Conservation (phyloP, 2,113 vertebrate species). For the Oncorhynchus masou region DNA sequence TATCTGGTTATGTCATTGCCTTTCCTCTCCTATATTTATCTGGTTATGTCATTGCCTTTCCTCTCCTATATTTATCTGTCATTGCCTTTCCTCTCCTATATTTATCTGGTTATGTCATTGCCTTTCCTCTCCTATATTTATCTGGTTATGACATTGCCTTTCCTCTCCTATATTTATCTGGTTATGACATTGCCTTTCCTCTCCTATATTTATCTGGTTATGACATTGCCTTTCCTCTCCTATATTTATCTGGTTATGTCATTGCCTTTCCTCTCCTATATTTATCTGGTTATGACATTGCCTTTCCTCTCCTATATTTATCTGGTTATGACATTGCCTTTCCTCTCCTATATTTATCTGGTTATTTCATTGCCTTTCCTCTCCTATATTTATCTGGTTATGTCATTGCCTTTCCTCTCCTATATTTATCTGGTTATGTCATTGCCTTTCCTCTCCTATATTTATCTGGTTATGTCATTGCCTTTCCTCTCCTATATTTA, state of each 20-base stretch:
- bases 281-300: conserved; percentile 5
- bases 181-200: conserved; percentile 6
- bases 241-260: conserved; percentile 37
- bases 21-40: conserved; percentile 55
- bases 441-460: conserved; percentile 62
- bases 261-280: conserved; percentile 52
- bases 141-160: too few relatives aligned
- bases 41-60: neutral
- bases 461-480: too few relatives aligned
- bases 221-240: conserved; percentile 31
- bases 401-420: conserved; percentile 57
- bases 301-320: conserved; percentile 55
- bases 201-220: conserved; percentile 48
- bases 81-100: conserved; percentile 51
- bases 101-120: conserved; percentile 7
- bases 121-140: conserved; percentile 55
- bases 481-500: too few relatives aligned
- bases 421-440: conserved; percentile 40
- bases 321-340: too few relatives aligned
- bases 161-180: conserved; percentile 55
- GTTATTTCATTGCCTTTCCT: conserved; percentile 45
- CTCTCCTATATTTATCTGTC: conserved; percentile 53
- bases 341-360: conserved; percentile 55
- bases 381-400: conserved; percentile 57
- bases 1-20: neutral